phyloP scores from a whole-genome alignment of 2,113 vertebrate species.

The Lipotes vexillifer region DNA sequence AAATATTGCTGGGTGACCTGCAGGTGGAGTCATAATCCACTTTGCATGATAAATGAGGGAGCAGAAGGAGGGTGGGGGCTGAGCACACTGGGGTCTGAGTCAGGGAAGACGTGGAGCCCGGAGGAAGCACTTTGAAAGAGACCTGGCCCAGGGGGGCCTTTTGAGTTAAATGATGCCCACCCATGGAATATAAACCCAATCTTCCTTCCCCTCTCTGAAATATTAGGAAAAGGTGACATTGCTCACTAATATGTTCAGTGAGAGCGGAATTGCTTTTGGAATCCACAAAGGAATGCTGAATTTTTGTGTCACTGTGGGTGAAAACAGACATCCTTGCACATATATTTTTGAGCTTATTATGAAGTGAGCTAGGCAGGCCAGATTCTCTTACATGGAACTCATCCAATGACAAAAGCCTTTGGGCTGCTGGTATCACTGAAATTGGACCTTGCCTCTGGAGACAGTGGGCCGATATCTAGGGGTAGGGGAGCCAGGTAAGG shows the following conservation, averaged over 20 bases:
- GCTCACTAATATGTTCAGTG: background rate
- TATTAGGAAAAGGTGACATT: background rate
- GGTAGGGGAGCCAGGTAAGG: background rate
- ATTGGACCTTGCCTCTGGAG: background rate
- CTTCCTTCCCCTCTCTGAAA: background rate
- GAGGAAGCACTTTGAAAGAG: background rate
- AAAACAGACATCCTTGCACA: background rate
- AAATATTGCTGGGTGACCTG: background rate
- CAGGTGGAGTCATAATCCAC: background rate
- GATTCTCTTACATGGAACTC: background rate
- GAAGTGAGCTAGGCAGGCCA: background rate
- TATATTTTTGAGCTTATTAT: background rate
- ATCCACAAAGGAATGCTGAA: background rate
- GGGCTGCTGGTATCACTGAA: background rate
- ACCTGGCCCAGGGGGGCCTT: background rate
- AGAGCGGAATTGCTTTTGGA: background rate
- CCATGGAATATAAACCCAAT: background rate
- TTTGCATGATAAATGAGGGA: background rate
- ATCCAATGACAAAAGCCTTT: background rate
- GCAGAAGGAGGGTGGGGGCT: background rate
- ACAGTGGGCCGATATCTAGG: background rate
- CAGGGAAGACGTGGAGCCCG: background rate
- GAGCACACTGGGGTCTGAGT: background rate
- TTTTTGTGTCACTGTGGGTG: background rate
- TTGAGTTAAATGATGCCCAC: background rate